Evolutionary conservation across 2,113 vertebrate genomes (phyloP).

Genomic region (Channa maculata): DNA sequence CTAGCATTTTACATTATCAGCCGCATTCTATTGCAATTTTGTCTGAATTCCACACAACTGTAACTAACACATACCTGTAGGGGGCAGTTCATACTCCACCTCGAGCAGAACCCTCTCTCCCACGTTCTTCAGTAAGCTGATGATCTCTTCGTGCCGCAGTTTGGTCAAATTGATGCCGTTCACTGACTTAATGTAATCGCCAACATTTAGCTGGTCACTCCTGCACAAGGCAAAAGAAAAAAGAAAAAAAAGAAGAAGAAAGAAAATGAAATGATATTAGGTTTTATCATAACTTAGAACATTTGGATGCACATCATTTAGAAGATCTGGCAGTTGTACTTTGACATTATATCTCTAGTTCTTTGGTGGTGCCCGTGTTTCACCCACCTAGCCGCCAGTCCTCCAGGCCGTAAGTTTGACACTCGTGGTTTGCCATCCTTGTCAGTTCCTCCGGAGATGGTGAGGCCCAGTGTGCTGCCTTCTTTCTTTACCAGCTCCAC

Average conservation of each 20-base stretch:
- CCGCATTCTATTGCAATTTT: no score
- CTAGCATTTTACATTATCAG: no score
- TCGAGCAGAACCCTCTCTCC: conserved; percentile 96
- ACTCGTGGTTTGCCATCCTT: conserved; percentile 97
- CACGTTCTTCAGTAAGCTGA: conserved; percentile 95
- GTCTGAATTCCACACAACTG: background rate
- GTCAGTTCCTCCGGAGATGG: conserved; percentile 97
- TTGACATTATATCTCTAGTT: background rate
- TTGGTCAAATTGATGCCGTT: conserved; percentile 96
- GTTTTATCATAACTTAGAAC: background rate
- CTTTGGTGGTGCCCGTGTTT: background rate
- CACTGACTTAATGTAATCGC: conserved; percentile 96
- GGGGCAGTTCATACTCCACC: conserved; percentile 96
- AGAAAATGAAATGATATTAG: background rate
- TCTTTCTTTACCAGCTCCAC: conserved; percentile 98
- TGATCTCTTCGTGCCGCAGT: conserved; percentile 97
- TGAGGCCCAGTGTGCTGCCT: conserved; percentile 95
- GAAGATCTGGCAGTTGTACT: background rate
- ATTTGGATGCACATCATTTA: background rate
- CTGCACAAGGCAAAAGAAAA: conserved; percentile 65
- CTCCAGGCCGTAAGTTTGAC: conserved; percentile 93
- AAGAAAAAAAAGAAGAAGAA: background rate
- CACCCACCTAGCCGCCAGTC: conserved; percentile 86
- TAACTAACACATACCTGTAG: conserved; percentile 85
- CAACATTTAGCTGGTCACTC: conserved; percentile 95